These are phyloP conservation scores for Sinhomidia bicolor DNA, from an alignment of 2,888 invertebrate species.

Conservation along the genomic window DNA sequence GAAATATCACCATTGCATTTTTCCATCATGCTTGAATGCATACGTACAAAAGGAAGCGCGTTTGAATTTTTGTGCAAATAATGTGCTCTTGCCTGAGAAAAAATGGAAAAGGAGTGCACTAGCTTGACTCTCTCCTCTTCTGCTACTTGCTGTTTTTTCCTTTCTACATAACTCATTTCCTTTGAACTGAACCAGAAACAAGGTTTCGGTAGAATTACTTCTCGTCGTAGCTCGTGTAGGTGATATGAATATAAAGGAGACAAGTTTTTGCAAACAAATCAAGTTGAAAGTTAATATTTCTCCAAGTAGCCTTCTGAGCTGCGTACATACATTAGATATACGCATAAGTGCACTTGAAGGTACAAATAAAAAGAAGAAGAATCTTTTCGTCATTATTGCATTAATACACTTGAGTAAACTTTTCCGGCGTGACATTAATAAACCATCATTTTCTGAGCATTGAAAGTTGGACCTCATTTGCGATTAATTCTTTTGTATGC, in stretches of 20 bases:
- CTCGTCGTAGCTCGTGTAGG: neutral
- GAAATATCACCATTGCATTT: neutral
- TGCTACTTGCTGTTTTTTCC: neutral
- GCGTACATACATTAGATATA: neutral
- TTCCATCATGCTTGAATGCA: neutral
- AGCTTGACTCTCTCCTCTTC: too few species aligned
- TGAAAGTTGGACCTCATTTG: too few species aligned
- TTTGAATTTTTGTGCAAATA: neutral
- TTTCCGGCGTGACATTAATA: too few species aligned
- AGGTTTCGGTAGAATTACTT: neutral
- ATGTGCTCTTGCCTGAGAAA: too few species aligned
- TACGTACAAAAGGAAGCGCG: neutral
- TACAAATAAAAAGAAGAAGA: too few species aligned
- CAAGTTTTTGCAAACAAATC: constrained; percentile 38
- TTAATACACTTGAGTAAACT: neutral
- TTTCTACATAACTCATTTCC: constrained; percentile 13
- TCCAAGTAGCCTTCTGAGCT: neutral
- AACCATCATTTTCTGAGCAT: too few species aligned
- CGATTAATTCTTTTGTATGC: too few species aligned
- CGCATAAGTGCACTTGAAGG: too few species aligned
- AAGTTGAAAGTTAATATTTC: neutral
- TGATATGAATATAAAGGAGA: constrained; percentile 1
- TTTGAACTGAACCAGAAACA: constrained; percentile 41
- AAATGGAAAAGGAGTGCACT: too few species aligned
- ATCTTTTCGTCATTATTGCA: neutral